phyloP scores from a whole-genome alignment of 2,113 vertebrate genomes.

The Paramisgurnus dabryanus region DNA sequence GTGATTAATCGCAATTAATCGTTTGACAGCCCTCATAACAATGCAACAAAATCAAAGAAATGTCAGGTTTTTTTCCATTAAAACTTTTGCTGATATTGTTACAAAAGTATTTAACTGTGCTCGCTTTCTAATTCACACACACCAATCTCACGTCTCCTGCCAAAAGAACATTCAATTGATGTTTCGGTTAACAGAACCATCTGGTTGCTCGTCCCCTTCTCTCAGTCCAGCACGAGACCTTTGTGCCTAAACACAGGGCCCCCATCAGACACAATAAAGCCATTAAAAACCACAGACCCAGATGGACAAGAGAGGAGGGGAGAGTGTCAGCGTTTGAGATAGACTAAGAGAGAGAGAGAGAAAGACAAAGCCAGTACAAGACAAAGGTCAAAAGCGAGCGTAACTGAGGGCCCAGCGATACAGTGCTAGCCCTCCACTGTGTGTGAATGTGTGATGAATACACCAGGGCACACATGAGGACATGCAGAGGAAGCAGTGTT shows the following conservation, averaged over 20 bases:
- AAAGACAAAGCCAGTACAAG: slow-evolving; percentile 32
- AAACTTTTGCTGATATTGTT: not conserved
- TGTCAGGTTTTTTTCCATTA: not conserved
- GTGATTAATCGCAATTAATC: too few relatives aligned
- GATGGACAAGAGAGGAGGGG: slow-evolving; percentile 46
- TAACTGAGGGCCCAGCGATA: slow-evolving; percentile 25
- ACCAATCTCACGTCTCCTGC: slow-evolving; percentile 57
- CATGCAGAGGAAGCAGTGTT: slow-evolving; percentile 57
- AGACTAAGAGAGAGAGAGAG: slow-evolving; percentile 14
- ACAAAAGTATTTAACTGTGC: slow-evolving; percentile 35
- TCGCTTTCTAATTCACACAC: slow-evolving; percentile 6
- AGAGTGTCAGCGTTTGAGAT: slow-evolving; percentile 18
- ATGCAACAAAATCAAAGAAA: not conserved
- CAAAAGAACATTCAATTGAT: slow-evolving; percentile 76
- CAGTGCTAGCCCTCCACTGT: slow-evolving; percentile 5
- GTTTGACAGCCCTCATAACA: not conserved
- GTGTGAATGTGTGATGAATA: slow-evolving; percentile 48
- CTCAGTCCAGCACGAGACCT: slow-evolving; percentile 54
- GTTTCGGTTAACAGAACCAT: slow-evolving; percentile 78
- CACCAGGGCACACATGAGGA: slow-evolving; percentile 41
- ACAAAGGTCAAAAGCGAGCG: slow-evolving; percentile 45
- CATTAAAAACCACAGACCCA: slow-evolving; percentile 54
- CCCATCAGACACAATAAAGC: slow-evolving; percentile 49
- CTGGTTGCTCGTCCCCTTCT: slow-evolving; percentile 61
- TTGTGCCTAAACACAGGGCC: slow-evolving; percentile 49